Evolutionary conservation across 1,140 invertebrate species (phyloP), one percentile per base, ranked within the genome.

Genomic region (Papilio xuthus): DNA sequence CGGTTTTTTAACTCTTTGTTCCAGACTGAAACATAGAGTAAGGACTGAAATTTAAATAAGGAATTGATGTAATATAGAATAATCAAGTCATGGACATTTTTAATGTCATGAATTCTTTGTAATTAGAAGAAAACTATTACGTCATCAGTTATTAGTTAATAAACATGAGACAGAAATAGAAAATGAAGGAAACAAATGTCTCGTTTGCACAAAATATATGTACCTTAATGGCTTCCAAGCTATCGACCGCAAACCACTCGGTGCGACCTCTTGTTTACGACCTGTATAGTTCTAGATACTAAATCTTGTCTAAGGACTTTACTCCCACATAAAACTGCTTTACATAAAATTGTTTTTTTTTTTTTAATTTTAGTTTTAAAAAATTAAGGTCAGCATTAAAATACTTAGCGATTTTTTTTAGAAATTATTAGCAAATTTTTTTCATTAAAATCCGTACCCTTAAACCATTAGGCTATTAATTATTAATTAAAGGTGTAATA

Each of bases 191-290:
- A 53, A 56, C 50, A 60, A 18, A 23, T 60, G 56, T 12, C 44
- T 47, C 56, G 56, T 26, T 60, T 60, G 56, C 23, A 23, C 1
- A n/a, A 60, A 60, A 60, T 60, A 60, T 60, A 60, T 60, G 50
- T 23, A 10, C 56, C 56, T 60, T 60, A 60, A 60, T 60, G 20
- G 56, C 12, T 60, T 60, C 13, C 56, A 60, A 60, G 20, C 56
- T 60, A 60, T 60, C 56, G 56, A 60, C 56, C 56, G 23, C 56
- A 60, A 20, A 20, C 56, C 56, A 67, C 26, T 67, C 60, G 1
- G 26, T 60, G 26, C 32, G 60, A 67, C 60, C 23, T 67, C 60
- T 32, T 32, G 26, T 67, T 67, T 67, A 67, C 60, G 60, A 67
- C 60, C 26, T 67, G 56, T 26, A 47, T 53, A 60, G 26, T 60